Conservation (phyloP, 2,888 invertebrate species). For the Tipula helvola region DNA sequence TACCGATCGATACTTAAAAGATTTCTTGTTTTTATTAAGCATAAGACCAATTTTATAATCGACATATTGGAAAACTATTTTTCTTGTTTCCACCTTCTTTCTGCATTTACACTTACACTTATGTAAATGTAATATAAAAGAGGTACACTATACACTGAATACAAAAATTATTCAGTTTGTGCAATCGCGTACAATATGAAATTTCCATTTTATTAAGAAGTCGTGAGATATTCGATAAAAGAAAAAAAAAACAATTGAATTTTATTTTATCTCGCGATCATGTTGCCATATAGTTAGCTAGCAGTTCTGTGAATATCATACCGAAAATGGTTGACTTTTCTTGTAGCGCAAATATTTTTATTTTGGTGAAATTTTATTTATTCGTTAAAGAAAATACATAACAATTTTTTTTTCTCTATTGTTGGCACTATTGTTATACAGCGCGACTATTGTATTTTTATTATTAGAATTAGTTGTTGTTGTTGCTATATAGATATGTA, state of each 20-base stretch:
- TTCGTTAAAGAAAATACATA: background rate
- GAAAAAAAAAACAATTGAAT: background rate
- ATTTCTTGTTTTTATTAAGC: no score
- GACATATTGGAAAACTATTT: background rate
- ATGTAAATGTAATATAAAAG: background rate
- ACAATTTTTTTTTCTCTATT: background rate
- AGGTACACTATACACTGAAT: no score
- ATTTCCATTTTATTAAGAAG: background rate
- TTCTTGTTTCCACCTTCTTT: background rate
- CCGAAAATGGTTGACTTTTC: slow-evolving; percentile 4
- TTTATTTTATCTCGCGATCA: background rate
- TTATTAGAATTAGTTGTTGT: background rate
- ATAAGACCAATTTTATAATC: background rate
- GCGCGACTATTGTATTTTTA: background rate
- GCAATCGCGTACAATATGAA: background rate
- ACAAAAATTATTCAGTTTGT: background rate
- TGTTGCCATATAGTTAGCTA: background rate
- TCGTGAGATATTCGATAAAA: background rate
- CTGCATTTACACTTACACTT: background rate
- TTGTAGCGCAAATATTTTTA: background rate
- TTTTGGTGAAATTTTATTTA: background rate
- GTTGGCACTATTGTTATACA: background rate
- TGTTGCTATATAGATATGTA: background rate
- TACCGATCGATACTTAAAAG: no score
- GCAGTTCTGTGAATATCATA: background rate